These are phyloP conservation scores for Hormaphis cornu DNA, from an alignment of 1,140 invertebrate genomes.

Conservation along the genomic window DNA sequence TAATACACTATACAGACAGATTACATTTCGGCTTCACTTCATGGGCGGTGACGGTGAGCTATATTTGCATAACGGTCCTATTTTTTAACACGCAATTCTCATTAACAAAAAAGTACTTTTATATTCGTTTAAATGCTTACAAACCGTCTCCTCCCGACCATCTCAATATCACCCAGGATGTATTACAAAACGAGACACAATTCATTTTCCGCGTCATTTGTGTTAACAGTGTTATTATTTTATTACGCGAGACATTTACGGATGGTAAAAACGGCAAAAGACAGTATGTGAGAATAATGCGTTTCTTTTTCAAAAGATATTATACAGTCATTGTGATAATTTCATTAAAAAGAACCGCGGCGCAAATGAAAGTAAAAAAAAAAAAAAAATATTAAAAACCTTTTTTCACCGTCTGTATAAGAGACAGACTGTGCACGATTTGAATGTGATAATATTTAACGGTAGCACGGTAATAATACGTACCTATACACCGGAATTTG, in stretches of 20 bases:
- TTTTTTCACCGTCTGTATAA: background rate
- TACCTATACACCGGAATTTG: no score
- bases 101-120: slow-evolving; percentile 1
- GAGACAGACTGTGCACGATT: background rate
- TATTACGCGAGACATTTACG: no score
- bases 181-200: background rate
- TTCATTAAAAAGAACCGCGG: slow-evolving; percentile 1
- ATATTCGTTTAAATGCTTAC: background rate
- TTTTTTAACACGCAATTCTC: slow-evolving; percentile 3
- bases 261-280: no score
- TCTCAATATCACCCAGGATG: slow-evolving; percentile 5
- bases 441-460: no score
- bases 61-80: slow-evolving; percentile 25
- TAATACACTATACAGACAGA: background rate
- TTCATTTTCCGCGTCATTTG: background rate
- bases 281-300: background rate
- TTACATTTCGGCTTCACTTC: background rate
- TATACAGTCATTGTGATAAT: background rate
- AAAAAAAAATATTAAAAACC: background rate
- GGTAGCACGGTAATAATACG: no score
- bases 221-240: no score
- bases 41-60: background rate
- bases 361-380: background rate
- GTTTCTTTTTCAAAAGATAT: background rate
- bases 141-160: slow-evolving; percentile 6